Percentiles rank a stretch among this genome's conserved stretches.
These are phyloP conservation scores for Luidia sarsii DNA, from an alignment of 53 echinoderm and acorn worm genomes.

Conservation along the genomic window DNA sequence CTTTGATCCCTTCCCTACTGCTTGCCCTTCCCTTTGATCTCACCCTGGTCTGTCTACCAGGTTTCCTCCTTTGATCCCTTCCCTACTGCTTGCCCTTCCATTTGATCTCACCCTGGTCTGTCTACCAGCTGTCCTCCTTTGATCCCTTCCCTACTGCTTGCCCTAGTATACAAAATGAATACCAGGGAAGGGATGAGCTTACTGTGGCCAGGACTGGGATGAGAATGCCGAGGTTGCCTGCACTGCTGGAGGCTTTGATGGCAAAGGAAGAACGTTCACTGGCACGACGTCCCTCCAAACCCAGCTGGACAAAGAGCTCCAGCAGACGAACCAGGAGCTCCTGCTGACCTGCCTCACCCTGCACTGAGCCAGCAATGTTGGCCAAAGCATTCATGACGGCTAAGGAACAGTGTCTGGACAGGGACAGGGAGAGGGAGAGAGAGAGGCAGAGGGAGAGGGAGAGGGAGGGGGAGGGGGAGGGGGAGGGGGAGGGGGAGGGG, in stretches of 20 bases:
- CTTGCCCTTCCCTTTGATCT: too few species aligned
- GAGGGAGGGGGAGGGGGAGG: too few species aligned
- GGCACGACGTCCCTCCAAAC: conserved; percentile 91
- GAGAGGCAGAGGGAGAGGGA: too few species aligned
- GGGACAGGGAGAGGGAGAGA: too few species aligned
- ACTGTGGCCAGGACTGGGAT: conserved; percentile 95
- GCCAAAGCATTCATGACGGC: conserved; percentile 94
- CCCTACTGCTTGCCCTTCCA: too few species aligned
- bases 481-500: too few species aligned
- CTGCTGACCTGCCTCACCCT: conserved; percentile 78
- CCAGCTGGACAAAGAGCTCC: conserved; percentile 93
- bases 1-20: too few species aligned
- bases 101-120: too few species aligned
- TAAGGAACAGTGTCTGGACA: conserved; percentile 83
- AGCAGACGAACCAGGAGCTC: conserved; percentile 77
- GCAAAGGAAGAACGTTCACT: conserved; percentile 91
- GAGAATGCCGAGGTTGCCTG: conserved; percentile 94
- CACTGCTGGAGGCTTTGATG: conserved; percentile 95
- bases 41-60: too few species aligned
- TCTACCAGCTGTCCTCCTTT: too few species aligned
- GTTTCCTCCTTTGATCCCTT: too few species aligned
- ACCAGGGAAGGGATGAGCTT: conserved; percentile 37
- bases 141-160: too few species aligned
- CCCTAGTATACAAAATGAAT: not conserved
- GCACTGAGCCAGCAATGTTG: conserved; percentile 78